phyloP scores from a whole-genome alignment of 2,797 vertebrate genomes.

The Aplochiton taeniatus region DNA sequence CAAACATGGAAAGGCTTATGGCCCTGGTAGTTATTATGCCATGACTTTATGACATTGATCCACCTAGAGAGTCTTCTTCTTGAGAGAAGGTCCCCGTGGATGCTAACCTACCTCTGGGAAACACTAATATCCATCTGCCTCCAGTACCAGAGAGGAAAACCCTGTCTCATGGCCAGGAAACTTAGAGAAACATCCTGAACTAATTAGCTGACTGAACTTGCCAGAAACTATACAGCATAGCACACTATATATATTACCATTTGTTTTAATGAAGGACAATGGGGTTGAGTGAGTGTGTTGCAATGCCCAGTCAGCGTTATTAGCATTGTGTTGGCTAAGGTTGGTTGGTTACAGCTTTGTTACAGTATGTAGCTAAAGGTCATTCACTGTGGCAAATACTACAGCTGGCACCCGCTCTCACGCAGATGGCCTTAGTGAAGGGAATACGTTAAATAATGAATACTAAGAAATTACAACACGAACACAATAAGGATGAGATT shows the following conservation, averaged over 20 bases:
- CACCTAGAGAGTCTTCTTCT: background rate
- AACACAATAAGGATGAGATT: no score
- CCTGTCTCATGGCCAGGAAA: background rate
- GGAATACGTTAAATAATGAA: no score
- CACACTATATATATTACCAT: background rate
- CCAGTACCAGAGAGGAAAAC: slow-evolving; percentile 6
- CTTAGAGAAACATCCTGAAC: background rate
- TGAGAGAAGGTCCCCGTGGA: background rate
- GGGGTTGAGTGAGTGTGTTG: background rate
- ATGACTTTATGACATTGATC: background rate
- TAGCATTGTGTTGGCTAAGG: background rate
- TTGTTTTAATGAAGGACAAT: background rate
- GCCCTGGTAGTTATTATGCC: slow-evolving; percentile 2
- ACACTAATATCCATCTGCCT: slow-evolving; percentile 17
- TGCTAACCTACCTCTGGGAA: background rate
- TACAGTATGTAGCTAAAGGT: background rate
- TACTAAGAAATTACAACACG: no score
- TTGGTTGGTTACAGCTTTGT: slow-evolving; percentile 8
- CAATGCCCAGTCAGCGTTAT: slow-evolving; percentile 1
- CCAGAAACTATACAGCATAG: background rate
- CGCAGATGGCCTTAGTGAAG: no score
- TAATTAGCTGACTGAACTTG: slow-evolving; percentile 22
- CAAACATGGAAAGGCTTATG: background rate
- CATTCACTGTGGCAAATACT: background rate
- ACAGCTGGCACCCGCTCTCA: no score